These are phyloP conservation scores for Aromia moschata DNA, from an alignment of 2,888 invertebrate species.

Conservation along the genomic window DNA sequence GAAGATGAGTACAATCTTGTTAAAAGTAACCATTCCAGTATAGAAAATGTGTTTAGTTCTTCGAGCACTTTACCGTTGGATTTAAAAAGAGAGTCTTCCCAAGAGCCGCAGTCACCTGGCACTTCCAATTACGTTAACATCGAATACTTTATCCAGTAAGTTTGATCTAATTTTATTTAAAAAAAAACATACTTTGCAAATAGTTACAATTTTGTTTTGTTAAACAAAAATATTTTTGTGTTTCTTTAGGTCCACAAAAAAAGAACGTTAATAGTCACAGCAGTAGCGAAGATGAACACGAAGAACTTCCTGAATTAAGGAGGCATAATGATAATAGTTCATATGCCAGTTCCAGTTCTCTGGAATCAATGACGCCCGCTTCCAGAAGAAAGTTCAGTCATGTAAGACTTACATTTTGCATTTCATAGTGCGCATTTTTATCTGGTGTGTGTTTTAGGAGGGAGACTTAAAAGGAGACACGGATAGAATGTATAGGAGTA, in stretches of 20 bases:
- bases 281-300: slow-evolving; percentile 58
- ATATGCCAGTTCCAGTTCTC: slow-evolving; percentile 63
- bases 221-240: too few relatives aligned
- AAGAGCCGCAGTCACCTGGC: slow-evolving; percentile 81
- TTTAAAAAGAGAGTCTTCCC: slow-evolving; percentile 61
- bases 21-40: slow-evolving; percentile 69
- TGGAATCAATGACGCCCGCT: slow-evolving; percentile 65
- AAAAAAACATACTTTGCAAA: too few relatives aligned
- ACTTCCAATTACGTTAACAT: slow-evolving; percentile 92
- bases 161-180: too few relatives aligned
- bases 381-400: slow-evolving; percentile 59
- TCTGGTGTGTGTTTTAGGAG: slow-evolving; percentile 47
- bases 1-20: slow-evolving; percentile 62
- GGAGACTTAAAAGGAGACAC: slow-evolving; percentile 69
- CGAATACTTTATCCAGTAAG: slow-evolving; percentile 88
- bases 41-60: slow-evolving; percentile 72
- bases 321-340: slow-evolving; percentile 60
- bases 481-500: slow-evolving; percentile 88
- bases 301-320: slow-evolving; percentile 63
- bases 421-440: too few relatives aligned
- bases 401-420: slow-evolving; percentile 39
- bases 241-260: slow-evolving; percentile 5
- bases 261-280: slow-evolving; percentile 54
- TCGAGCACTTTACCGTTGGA: slow-evolving; percentile 70
- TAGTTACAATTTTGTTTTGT: too few relatives aligned